Percentiles rank a stretch among this genome's conserved stretches.
phyloP scores from a whole-genome alignment of 2,888 invertebrate genomes.

The Plebejus melissa region DNA sequence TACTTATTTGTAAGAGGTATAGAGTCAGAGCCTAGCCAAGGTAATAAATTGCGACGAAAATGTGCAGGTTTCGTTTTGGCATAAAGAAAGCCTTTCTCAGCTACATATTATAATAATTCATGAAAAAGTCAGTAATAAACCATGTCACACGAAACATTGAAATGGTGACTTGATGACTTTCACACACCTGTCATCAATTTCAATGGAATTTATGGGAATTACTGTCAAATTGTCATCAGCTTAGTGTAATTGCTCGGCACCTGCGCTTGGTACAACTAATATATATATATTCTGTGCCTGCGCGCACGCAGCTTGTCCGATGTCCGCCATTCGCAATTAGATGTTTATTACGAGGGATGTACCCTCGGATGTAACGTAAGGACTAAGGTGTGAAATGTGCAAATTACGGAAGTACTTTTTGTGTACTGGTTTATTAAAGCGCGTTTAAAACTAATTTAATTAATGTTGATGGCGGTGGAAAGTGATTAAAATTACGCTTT shows the following conservation, averaged over 20 bases:
- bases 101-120: not conserved
- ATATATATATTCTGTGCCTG: not conserved
- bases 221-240: constrained; percentile 24
- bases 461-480: not conserved
- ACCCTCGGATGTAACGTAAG: not conserved
- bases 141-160: not conserved
- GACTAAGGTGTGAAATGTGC: not conserved
- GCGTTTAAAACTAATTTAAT: not conserved
- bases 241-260: constrained; percentile 20
- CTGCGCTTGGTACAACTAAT: not conserved
- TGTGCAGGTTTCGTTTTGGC: not conserved
- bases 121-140: not conserved
- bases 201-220: constrained; percentile 22
- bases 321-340: constrained; percentile 15
- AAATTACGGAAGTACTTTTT: constrained; percentile 1
- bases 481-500: not conserved
- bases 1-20: too few species aligned
- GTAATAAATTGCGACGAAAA: not conserved
- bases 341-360: constrained; percentile 9
- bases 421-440: not conserved
- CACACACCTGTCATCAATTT: constrained; percentile 22
- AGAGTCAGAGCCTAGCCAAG: too few species aligned
- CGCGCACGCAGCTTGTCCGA: constrained; percentile 16
- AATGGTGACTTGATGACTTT: constrained; percentile 6
- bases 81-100: not conserved